Evolutionary conservation across 2,797 vertebrate genomes (phyloP).

Genomic region (Chaenodraco wilsoni): DNA sequence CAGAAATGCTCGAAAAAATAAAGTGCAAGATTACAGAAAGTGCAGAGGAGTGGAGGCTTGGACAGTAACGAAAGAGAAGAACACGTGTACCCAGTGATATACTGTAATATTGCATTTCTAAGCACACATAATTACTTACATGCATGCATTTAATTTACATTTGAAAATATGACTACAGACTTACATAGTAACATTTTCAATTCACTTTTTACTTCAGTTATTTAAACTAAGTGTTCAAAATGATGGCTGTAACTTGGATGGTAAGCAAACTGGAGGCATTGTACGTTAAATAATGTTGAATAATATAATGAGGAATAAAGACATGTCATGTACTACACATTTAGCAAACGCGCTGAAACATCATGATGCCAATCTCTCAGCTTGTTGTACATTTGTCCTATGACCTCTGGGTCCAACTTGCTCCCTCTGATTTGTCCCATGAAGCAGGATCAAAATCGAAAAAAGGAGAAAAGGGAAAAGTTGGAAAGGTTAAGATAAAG

Average conservation of each 20-base stretch:
- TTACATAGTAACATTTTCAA: slow-evolving; percentile 7
- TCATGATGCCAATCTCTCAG: slow-evolving; percentile 98
- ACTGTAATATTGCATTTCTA: not conserved
- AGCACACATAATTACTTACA: slow-evolving; percentile 6
- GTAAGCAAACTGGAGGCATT: not conserved
- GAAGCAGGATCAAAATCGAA: slow-evolving; percentile 51
- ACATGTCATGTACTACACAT: slow-evolving; percentile 84
- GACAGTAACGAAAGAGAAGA: slow-evolving; percentile 14
- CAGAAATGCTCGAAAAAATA: slow-evolving; percentile 26
- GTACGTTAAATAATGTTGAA: slow-evolving; percentile 7
- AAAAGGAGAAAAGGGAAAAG: slow-evolving; percentile 16
- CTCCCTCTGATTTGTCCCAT: slow-evolving; percentile 83
- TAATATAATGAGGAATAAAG: slow-evolving; percentile 43
- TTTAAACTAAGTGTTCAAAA: not conserved
- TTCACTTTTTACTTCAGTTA: not conserved
- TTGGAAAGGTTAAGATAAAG: slow-evolving; percentile 28
- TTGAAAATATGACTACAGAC: slow-evolving; percentile 18
- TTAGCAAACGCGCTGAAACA: slow-evolving; percentile 94
- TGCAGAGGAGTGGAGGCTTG: slow-evolving; percentile 22
- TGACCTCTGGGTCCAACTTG: slow-evolving; percentile 91
- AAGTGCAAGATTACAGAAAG: slow-evolving; percentile 23
- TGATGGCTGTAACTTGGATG: not conserved
- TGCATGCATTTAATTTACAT: slow-evolving; percentile 38
- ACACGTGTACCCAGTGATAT: slow-evolving; percentile 18
- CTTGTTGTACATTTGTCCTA: slow-evolving; percentile 95